A percentile compares a stretch with the other conserved stretches of the same genome.
Conservation (phyloP, 2,888 invertebrate genomes). For the Diogma glabrata region DNA sequence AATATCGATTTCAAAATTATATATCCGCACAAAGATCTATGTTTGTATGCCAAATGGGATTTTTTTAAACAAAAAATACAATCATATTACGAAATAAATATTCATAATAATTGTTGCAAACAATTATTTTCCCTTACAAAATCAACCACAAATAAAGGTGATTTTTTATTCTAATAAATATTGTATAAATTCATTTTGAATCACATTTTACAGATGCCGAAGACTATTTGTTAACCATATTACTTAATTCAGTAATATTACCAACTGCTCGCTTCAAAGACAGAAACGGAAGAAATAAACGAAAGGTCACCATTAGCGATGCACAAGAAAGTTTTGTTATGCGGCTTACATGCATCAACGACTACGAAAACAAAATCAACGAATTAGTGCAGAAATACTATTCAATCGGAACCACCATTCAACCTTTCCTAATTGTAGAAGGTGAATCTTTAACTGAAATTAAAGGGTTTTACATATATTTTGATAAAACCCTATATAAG, state of each 20-base stretch:
- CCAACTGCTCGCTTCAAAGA: neutral
- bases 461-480: neutral
- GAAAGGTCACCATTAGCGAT: neutral
- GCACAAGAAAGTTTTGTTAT: constrained; percentile 1
- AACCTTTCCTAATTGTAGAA: constrained; percentile 1
- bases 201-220: neutral
- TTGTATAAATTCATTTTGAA: too few species aligned
- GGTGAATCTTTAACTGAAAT: neutral
- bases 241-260: neutral
- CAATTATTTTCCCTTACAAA: too few species aligned
- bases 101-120: neutral
- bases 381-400: constrained; percentile 3
- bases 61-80: neutral
- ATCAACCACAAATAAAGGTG: too few species aligned
- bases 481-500: neutral
- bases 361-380: neutral
- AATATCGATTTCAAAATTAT: neutral
- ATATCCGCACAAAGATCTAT: neutral
- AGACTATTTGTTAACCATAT: neutral
- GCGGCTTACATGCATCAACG: constrained; percentile 1
- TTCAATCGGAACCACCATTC: neutral
- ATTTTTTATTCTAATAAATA: too few species aligned
- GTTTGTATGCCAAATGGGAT: neutral
- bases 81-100: neutral
- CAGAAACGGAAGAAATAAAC: neutral